Percentiles rank a stretch among this genome's conserved stretches.
Conservation (phyloP, 2,797 vertebrate species). For the Liasis olivaceus region DNA sequence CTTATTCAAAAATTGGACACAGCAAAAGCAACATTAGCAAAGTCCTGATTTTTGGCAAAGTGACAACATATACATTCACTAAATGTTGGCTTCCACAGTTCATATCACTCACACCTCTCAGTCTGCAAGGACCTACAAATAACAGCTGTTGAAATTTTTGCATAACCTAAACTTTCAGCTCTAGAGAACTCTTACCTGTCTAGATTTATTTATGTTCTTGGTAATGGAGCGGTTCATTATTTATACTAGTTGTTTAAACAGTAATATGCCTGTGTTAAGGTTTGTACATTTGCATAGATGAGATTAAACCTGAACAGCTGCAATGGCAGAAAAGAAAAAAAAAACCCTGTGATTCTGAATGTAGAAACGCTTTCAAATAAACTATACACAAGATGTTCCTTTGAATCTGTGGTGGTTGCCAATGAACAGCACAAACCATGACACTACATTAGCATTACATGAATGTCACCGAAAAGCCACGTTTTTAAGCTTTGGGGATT, state of each 20-base stretch:
- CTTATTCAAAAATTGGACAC: slow-evolving; percentile 53
- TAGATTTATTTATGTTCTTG: slow-evolving; percentile 69
- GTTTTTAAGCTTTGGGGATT: background rate
- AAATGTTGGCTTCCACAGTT: slow-evolving; percentile 62
- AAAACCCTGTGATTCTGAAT: background rate
- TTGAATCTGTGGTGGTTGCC: background rate
- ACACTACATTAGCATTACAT: background rate
- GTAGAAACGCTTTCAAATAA: background rate
- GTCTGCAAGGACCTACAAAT: slow-evolving; percentile 70
- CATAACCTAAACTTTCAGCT: slow-evolving; percentile 76
- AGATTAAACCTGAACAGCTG: slow-evolving; percentile 13
- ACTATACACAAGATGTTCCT: background rate
- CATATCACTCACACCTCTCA: slow-evolving; percentile 67
- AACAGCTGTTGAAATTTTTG: slow-evolving; percentile 69
- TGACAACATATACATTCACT: slow-evolving; percentile 72
- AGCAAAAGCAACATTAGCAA: slow-evolving; percentile 50
- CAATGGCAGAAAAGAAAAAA: background rate
- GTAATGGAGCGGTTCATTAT: slow-evolving; percentile 71
- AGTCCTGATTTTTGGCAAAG: slow-evolving; percentile 66
- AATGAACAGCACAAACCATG: background rate
- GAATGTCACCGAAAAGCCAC: background rate
- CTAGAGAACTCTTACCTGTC: slow-evolving; percentile 69
- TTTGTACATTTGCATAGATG: slow-evolving; percentile 55
- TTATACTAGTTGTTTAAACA: slow-evolving; percentile 73
- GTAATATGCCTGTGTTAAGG: slow-evolving; percentile 68